Evolutionary conservation across 2,113 vertebrate genomes (phyloP).

Genomic region (Neolamprologus modestus): DNA sequence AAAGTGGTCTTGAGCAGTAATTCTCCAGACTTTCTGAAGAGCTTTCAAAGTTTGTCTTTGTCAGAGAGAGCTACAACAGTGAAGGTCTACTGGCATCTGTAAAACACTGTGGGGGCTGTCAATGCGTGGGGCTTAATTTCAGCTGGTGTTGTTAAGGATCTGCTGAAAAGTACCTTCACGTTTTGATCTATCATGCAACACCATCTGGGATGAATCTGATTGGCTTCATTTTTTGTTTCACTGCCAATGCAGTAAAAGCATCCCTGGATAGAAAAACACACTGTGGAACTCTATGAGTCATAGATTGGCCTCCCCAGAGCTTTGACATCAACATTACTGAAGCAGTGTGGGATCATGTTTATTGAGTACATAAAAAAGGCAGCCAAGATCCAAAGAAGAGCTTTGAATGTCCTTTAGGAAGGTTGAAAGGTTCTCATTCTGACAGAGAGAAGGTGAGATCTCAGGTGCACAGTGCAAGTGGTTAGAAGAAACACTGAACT

Average conservation of each 20-base stretch:
- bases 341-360: background rate
- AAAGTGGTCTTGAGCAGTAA: background rate
- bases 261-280: background rate
- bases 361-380: background rate
- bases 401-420: background rate
- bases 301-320: background rate
- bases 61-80: background rate
- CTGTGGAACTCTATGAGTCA: background rate
- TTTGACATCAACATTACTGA: background rate
- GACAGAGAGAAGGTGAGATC: background rate
- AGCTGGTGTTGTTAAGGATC: accelerated
- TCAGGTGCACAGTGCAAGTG: background rate
- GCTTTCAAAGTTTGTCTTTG: background rate
- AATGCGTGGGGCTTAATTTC: background rate
- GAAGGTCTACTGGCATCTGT: background rate
- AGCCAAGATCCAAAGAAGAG: background rate
- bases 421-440: background rate
- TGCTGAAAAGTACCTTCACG: background rate
- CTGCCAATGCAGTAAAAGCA: background rate
- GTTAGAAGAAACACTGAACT: background rate
- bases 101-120: accelerated
- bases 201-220: background rate
- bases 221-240: background rate
- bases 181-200: background rate
- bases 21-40: background rate